Percentiles rank a stretch among this genome's conserved stretches.
Evolutionary conservation across 64 coral and sea anemone species (phyloP).

Genomic region (Montipora sp.): DNA sequence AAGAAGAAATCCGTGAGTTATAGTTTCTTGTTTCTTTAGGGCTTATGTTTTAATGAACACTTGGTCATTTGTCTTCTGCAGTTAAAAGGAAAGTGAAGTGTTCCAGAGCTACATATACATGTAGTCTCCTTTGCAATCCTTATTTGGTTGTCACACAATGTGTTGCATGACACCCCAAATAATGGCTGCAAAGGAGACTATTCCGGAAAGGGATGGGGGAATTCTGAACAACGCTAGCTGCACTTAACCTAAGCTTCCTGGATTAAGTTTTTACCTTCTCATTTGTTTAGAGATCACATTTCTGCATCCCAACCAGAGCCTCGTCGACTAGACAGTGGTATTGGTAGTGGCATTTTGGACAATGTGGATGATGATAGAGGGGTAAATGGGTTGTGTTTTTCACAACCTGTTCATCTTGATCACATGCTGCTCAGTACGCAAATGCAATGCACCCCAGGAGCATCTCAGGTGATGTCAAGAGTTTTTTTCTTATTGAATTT

Average conservation of each 20-base stretch:
- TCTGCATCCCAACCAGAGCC: constrained; percentile 94
- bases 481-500: neutral
- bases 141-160: too few species aligned
- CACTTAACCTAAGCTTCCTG: too few species aligned
- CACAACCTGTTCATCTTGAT: constrained; percentile 93
- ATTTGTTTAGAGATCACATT: constrained; percentile 74
- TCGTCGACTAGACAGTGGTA: constrained; percentile 76
- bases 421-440: constrained; percentile 97
- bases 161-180: too few species aligned
- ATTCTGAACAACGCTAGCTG: too few species aligned
- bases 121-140: too few species aligned
- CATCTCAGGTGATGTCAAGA: constrained; percentile 82
- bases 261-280: neutral
- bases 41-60: too few species aligned
- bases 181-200: too few species aligned
- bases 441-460: constrained; percentile 81
- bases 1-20: constrained; percentile 47
- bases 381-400: constrained; percentile 87
- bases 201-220: too few species aligned
- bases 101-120: too few species aligned
- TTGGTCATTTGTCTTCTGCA: too few species aligned
- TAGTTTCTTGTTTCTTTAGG: neutral
- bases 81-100: too few species aligned
- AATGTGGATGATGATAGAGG: constrained; percentile 35
- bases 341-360: constrained; percentile 24